phyloP scores from a whole-genome alignment of 2,797 vertebrate species.

The Coendou prehensilis region DNA sequence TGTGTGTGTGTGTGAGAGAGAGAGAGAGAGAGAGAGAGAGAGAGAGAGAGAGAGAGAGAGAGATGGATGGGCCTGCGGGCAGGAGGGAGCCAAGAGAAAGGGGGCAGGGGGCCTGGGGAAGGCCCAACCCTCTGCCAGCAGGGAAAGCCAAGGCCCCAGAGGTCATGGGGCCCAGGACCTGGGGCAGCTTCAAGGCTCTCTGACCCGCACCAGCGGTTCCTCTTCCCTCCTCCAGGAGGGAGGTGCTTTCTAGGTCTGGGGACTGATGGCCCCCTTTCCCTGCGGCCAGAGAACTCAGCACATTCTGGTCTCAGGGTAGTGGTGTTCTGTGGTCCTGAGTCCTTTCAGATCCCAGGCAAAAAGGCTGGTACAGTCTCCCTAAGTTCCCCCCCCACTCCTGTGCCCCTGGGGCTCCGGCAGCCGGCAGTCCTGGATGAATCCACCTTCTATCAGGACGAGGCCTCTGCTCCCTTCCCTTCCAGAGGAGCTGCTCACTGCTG shows the following conservation, averaged over 20 bases:
- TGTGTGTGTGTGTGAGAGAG: slow-evolving; percentile 23
- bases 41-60: neutral
- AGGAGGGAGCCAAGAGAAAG: neutral
- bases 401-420: slow-evolving; percentile 53
- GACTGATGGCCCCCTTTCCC: slow-evolving; percentile 21
- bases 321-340: slow-evolving; percentile 20
- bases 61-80: neutral
- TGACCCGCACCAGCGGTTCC: neutral
- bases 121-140: slow-evolving; percentile 78
- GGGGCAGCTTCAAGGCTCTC: slow-evolving; percentile 76
- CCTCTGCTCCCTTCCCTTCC: slow-evolving; percentile 75
- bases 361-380: neutral
- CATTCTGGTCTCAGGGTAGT: slow-evolving; percentile 30
- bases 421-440: slow-evolving; percentile 54
- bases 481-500: slow-evolving; percentile 70
- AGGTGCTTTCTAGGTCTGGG: slow-evolving; percentile 48
- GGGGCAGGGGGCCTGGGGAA: slow-evolving; percentile 67
- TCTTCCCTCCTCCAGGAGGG: slow-evolving; percentile 62
- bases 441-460: slow-evolving; percentile 77
- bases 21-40: neutral
- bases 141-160: slow-evolving; percentile 81
- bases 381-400: neutral
- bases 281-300: neutral
- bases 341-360: slow-evolving; percentile 50
- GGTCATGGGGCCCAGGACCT: slow-evolving; percentile 83